phyloP scores from a whole-genome alignment of 2,888 invertebrate species.

The Ormyrus rosae region DNA sequence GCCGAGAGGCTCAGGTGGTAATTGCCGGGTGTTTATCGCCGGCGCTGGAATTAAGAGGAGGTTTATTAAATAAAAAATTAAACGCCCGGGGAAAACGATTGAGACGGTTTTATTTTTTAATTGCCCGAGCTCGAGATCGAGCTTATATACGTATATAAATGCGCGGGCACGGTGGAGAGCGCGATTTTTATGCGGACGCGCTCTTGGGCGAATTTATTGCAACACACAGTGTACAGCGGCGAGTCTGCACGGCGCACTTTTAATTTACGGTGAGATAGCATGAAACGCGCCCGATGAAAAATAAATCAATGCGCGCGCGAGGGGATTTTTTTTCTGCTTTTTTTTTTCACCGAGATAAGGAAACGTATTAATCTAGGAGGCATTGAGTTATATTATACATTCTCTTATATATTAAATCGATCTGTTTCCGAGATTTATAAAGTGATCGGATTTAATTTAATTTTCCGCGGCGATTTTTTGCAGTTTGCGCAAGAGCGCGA shows the following conservation, averaged over 20 bases:
- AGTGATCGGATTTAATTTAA: conserved; percentile 5
- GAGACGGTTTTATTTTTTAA: conserved; percentile 39
- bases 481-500: no score
- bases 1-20: conserved; percentile 28
- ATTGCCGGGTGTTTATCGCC: conserved; percentile 43
- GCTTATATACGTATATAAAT: no score
- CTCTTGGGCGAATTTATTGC: conserved; percentile 6
- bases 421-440: conserved; percentile 18
- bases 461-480: neutral
- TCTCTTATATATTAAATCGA: neutral
- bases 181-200: neutral
- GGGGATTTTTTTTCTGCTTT: no score
- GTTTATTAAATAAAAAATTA: conserved; percentile 39
- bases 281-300: no score
- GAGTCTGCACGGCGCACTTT: neutral
- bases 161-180: neutral
- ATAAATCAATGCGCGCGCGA: no score
- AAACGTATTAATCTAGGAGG: conserved; percentile 7
- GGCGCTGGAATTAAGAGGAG: conserved; percentile 31
- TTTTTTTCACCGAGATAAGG: neutral
- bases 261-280: conserved; percentile 1
- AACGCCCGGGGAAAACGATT: conserved; percentile 21
- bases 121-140: neutral
- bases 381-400: neutral
- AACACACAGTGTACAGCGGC: neutral